Base-by-base conservation (phyloP, 2,113 vertebrate genomes). In the Neodon shergylaensis region DNA sequence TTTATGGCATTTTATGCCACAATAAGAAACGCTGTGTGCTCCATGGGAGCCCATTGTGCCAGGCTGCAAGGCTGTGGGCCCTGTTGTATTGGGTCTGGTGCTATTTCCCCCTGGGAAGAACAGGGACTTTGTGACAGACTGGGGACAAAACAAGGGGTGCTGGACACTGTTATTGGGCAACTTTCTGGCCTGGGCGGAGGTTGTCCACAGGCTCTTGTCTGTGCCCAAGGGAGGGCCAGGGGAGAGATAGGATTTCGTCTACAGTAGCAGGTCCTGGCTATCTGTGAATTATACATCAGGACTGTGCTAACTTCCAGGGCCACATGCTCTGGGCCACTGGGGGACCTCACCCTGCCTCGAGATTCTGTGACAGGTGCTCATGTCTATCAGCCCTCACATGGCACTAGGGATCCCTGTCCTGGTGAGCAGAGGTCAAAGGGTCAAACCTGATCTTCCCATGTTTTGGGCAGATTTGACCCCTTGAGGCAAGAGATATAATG, bases 11-110 rank as follows among this genome's bases (percentile, higher is more conserved):
- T 95, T 97, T 92, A 33, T 95, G 84, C 72, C 85, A 91, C 54
- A 90, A 94, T 70, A 49, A 94, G 96, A 96, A 95, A 94, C 68
- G 74, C 88, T 96, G 96, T 97, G 90, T 95, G 5, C 96, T 96
- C 95, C 73, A 0, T 89, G 95, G 95, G 94, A 97, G 85, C 92
- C 92, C 95, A 90, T 90, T 97, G 95, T 97, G 95, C 97, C 92
- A 88, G 85, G 96, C 95, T n/a, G 81, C 76, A 33, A 85, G 93
- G 96, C 47, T 78, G 92, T 92, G 94, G 91, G 70, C 54, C 92
- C 91, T 11, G 5, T 2, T 49, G 87, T 31, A 5, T 65, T 78
- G 65, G 88, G 92, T 83, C 84, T 83, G 72, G 84, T 77, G 76
- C 73, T 74, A 72, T 91, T 54, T 81, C 89, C 72, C 70, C 36